phyloP scores from a whole-genome alignment of 2,888 invertebrate species.

The Scrobipalpa atriplicella region DNA sequence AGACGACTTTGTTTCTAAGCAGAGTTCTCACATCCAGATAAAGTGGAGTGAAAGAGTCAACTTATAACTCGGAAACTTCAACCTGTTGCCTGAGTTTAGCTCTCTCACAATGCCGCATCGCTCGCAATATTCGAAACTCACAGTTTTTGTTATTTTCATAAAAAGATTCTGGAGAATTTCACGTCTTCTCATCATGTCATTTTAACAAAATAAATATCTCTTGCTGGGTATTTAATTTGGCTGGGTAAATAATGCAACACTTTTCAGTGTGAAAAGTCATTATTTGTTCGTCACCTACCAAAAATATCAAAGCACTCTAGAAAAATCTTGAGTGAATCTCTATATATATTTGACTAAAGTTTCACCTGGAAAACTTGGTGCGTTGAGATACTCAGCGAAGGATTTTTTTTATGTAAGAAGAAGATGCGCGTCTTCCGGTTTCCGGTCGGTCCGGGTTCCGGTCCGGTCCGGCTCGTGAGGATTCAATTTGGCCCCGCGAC shows the following conservation, averaged over 20 bases:
- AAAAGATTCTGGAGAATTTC: background rate
- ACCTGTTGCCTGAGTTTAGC: slow-evolving; percentile 59
- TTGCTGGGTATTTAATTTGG: no score
- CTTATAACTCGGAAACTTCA: slow-evolving; percentile 53
- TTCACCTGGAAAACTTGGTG: slow-evolving; percentile 41
- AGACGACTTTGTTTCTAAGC: background rate
- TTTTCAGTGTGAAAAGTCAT: no score
- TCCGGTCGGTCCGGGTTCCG: slow-evolving; percentile 51
- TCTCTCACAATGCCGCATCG: slow-evolving; percentile 3
- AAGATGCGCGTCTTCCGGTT: slow-evolving; percentile 68
- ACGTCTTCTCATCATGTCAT: no score
- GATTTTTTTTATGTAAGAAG: slow-evolving; percentile 55
- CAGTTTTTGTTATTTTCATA: background rate
- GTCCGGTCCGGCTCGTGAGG: slow-evolving; percentile 38
- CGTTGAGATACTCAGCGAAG: background rate
- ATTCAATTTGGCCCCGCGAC: slow-evolving; percentile 76
- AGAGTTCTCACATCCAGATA: slow-evolving; percentile 40
- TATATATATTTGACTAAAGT: background rate
- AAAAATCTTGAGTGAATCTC: no score
- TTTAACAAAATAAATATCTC: no score
- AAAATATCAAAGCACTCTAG: no score
- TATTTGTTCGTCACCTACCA: no score
- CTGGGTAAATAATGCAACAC: no score
- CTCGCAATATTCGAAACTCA: background rate
- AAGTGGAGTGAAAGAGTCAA: slow-evolving; percentile 47